Base-by-base conservation (phyloP, 1,140 invertebrate genomes). In the Drosophila mojavensis region DNA sequence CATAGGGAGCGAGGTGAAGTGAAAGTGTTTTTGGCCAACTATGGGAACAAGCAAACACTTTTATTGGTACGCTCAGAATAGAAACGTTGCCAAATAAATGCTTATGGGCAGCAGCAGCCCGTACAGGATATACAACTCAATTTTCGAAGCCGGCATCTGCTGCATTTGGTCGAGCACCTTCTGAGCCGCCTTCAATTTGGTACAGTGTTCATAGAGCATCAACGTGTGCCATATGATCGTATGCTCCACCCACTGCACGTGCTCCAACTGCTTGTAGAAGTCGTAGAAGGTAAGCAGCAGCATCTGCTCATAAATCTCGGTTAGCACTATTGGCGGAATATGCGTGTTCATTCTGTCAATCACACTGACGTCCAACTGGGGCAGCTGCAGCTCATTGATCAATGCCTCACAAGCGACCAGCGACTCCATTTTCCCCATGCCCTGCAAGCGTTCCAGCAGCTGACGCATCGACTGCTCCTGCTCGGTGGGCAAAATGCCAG, bases 201-300 rank as follows among this genome's bases (percentile, higher is more conserved):
- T 47, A 36, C 75, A 78, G 33, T 78, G 78, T 28, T 53, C 36
- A 28, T 78, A 74, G 20, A 80, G 61, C 1, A 55, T 30, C 13
- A 74, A 7, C 3, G 47, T 74, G 20, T 74, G 70, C 17, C 65
- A 11, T 0, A 74, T 45, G 5, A 78, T 64, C 5, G 58, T 65
- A 15, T 78, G 75, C 58, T 79, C 78, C 17, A 63, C 45, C 69
- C 60, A 55, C 48, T 79, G 78, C 9, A 73, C 15, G 0, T 69
- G 56, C 51, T 74, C 45, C 15, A 80, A 50, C 13, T 60, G 47
- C 33, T 39, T 10, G 10, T 11, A 64, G 20, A 78, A 69, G 1
- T 70, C 39, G 3, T 11, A 51, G 7, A 28, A 62, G 33, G 30
- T 45, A 3, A n/a, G 24, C 2, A 17, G 13, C 7, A 55, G 24